These are phyloP conservation scores for Apamea epomidion DNA, from an alignment of 2,888 invertebrate genomes.

Conservation along the genomic window DNA sequence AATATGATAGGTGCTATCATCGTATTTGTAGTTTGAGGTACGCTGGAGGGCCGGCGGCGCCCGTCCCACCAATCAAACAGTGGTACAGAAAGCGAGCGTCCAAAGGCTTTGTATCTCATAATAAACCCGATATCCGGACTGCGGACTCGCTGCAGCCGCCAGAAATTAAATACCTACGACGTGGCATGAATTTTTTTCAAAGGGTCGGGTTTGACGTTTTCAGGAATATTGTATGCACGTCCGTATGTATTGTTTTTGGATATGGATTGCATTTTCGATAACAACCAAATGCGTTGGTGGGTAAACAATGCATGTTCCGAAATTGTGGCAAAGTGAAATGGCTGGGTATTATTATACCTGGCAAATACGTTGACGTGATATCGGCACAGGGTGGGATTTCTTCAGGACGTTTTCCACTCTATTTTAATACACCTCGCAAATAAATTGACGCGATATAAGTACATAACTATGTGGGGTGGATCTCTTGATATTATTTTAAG, in stretches of 20 bases:
- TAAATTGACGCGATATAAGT: not conserved
- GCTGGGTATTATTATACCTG: slow-evolving; percentile 3
- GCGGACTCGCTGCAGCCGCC: slow-evolving; percentile 58
- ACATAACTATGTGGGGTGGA: not conserved
- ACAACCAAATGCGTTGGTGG: slow-evolving; percentile 18
- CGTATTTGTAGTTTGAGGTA: slow-evolving; percentile 54
- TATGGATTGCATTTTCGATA: slow-evolving; percentile 52
- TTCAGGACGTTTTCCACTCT: not conserved
- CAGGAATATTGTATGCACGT: slow-evolving; percentile 54
- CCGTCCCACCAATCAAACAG: slow-evolving; percentile 78
- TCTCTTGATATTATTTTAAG: slow-evolving; percentile 11
- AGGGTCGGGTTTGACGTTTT: slow-evolving; percentile 57
- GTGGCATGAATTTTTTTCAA: slow-evolving; percentile 63
- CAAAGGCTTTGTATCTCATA: slow-evolving; percentile 82
- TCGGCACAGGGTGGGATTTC: not conserved
- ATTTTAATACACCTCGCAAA: slow-evolving; percentile 6
- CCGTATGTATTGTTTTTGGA: slow-evolving; percentile 54
- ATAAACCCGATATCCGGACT: slow-evolving; percentile 75
- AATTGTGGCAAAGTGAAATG: slow-evolving; percentile 14
- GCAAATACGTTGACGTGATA: slow-evolving; percentile 16
- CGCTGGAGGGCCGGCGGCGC: slow-evolving; percentile 19
- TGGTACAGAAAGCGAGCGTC: slow-evolving; percentile 74
- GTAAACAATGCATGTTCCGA: slow-evolving; percentile 29
- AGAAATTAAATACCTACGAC: slow-evolving; percentile 72
- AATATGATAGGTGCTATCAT: slow-evolving; percentile 40